phyloP scores from a whole-genome alignment of 2,888 invertebrate species.

The Dascillus cervinus region DNA sequence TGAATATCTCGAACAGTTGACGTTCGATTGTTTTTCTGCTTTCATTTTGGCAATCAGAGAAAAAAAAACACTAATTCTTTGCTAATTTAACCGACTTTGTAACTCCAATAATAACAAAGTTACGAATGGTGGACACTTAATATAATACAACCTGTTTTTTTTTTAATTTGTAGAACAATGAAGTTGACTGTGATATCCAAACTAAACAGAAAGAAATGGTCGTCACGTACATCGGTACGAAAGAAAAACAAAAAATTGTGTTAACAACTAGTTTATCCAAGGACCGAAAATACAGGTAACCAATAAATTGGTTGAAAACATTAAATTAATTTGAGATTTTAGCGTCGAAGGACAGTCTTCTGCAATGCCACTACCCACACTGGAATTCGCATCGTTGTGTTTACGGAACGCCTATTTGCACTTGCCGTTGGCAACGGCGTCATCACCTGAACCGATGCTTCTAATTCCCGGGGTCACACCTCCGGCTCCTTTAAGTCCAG shows the following conservation, averaged over 20 bases:
- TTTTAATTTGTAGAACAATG: slow-evolving; percentile 49
- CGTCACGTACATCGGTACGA: slow-evolving; percentile 51
- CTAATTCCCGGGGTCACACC: slow-evolving; percentile 37
- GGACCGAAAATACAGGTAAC: slow-evolving; percentile 47
- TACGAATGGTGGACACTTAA: no score
- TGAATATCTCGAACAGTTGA: no score
- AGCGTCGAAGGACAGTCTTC: slow-evolving; percentile 63
- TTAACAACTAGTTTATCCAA: slow-evolving; percentile 48
- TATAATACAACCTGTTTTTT: not conserved
- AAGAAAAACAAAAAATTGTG: slow-evolving; percentile 55
- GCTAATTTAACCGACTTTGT: no score
- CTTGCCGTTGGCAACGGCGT: slow-evolving; percentile 48
- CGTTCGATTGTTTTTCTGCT: no score
- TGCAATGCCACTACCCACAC: slow-evolving; percentile 77
- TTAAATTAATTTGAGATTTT: slow-evolving; percentile 5
- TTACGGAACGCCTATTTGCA: slow-evolving; percentile 74
- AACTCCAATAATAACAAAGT: no score
- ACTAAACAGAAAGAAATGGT: slow-evolving; percentile 53
- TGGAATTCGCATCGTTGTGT: slow-evolving; percentile 87
- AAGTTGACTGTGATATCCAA: slow-evolving; percentile 52
- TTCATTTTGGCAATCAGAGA: no score
- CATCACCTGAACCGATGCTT: slow-evolving; percentile 38
- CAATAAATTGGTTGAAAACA: not conserved
- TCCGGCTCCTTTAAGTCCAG: slow-evolving; percentile 35
- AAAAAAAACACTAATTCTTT: no score